phyloP scores from a whole-genome alignment of 2,113 vertebrate species.

The Manacus vitellinus region DNA sequence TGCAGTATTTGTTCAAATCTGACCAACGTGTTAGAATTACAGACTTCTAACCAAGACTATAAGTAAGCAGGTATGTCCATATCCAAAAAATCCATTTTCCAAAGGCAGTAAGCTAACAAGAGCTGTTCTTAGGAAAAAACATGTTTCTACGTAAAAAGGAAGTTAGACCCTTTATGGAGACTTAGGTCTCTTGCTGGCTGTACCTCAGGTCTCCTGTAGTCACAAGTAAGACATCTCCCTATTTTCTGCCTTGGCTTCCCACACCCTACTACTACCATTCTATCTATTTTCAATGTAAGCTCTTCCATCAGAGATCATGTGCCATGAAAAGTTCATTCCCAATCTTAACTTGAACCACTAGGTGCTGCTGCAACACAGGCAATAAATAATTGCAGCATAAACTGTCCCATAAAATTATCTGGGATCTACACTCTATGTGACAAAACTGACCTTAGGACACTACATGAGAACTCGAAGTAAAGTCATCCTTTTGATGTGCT shows the following conservation, averaged over 20 bases:
- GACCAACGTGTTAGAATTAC: background rate
- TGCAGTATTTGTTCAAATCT: background rate
- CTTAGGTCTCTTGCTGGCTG: background rate
- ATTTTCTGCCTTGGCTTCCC: background rate
- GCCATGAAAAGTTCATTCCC: background rate
- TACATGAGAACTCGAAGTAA: background rate
- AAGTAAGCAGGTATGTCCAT: background rate
- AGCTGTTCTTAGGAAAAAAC: background rate
- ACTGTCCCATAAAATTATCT: background rate
- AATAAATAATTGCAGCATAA: background rate
- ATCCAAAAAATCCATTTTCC: background rate
- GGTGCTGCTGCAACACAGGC: conserved; percentile 60
- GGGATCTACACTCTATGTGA: background rate
- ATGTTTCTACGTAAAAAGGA: background rate
- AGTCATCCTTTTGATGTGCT: background rate
- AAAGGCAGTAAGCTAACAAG: background rate
- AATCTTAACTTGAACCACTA: conserved; percentile 56
- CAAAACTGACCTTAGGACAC: background rate
- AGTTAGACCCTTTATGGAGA: background rate
- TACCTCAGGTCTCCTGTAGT: background rate
- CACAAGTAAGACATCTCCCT: background rate
- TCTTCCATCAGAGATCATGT: background rate
- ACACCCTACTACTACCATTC: background rate
- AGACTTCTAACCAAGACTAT: background rate
- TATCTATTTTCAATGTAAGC: background rate